phyloP scores from a whole-genome alignment of 2,113 vertebrate species.

The Coptodon rendalli region DNA sequence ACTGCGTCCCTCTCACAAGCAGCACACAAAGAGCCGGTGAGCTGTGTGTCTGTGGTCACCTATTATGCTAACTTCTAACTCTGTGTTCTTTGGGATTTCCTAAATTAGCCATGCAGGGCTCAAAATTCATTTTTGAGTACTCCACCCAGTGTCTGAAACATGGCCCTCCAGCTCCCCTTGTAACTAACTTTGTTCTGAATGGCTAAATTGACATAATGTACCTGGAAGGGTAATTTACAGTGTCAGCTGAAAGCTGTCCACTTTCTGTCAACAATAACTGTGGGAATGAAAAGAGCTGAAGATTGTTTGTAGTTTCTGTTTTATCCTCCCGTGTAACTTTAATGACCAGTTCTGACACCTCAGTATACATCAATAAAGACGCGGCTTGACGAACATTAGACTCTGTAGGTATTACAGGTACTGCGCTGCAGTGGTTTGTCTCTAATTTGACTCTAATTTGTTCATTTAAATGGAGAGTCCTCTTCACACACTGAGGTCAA shows the following conservation, averaged over 20 bases:
- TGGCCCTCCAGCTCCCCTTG: neutral
- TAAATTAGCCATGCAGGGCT: neutral
- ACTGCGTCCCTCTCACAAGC: neutral
- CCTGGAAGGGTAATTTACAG: neutral
- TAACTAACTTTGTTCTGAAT: neutral
- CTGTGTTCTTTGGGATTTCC: neutral
- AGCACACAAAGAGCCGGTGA: neutral
- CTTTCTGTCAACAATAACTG: neutral
- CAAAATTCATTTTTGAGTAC: neutral
- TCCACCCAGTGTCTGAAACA: neutral
- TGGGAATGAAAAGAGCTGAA: neutral
- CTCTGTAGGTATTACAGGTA: too few species aligned
- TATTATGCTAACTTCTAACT: neutral
- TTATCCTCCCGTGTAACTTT: neutral
- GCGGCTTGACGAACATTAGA: neutral
- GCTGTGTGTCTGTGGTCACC: neutral
- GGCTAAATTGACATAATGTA: neutral
- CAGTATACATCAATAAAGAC: neutral
- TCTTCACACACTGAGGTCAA: too few species aligned
- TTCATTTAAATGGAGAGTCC: too few species aligned
- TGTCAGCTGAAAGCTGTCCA: neutral
- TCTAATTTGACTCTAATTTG: too few species aligned
- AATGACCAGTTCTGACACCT: neutral
- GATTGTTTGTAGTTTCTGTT: neutral
- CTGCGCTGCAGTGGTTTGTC: too few species aligned